A percentile compares a stretch with the other conserved stretches of the same genome.
These are phyloP conservation scores for Psix sp. DNA, from an alignment of 1,140 invertebrate genomes.

Conservation along the genomic window DNA sequence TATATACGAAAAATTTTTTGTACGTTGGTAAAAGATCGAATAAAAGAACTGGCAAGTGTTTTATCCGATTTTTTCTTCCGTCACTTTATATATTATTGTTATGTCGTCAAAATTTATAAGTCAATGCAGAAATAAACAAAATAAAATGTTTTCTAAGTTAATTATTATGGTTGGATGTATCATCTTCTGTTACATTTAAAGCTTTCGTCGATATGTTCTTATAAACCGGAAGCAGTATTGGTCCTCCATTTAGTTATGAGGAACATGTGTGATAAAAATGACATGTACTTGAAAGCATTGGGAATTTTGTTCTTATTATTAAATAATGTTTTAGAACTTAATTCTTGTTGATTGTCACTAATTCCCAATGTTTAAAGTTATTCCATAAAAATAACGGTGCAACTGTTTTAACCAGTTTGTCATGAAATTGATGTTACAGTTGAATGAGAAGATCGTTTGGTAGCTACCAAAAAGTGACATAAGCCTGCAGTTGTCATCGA, in stretches of 20 bases:
- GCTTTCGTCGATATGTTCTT: constrained; percentile 59
- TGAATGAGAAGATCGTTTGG: not conserved
- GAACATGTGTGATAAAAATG: constrained; percentile 44
- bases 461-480: too few relatives aligned
- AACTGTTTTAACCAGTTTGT: not conserved
- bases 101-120: constrained; percentile 50
- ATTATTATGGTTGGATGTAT: constrained; percentile 30
- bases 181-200: constrained; percentile 41
- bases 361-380: constrained; percentile 21
- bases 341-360: constrained; percentile 1
- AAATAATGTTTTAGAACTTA: not conserved
- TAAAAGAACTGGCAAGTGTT: constrained; percentile 14
- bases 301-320: constrained; percentile 10
- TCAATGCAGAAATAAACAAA: constrained; percentile 17
- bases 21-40: constrained; percentile 34
- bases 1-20: constrained; percentile 23
- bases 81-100: constrained; percentile 41
- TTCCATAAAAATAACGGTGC: constrained; percentile 19
- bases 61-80: constrained; percentile 31
- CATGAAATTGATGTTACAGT: too few relatives aligned
- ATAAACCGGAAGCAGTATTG: constrained; percentile 65
- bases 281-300: constrained; percentile 29
- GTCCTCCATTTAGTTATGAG: constrained; percentile 52
- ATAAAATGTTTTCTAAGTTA: constrained; percentile 21
- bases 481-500: constrained; percentile 13